These are phyloP conservation scores for Sebastes umbrosus DNA, from an alignment of 2,797 vertebrate genomes.

Conservation along the genomic window DNA sequence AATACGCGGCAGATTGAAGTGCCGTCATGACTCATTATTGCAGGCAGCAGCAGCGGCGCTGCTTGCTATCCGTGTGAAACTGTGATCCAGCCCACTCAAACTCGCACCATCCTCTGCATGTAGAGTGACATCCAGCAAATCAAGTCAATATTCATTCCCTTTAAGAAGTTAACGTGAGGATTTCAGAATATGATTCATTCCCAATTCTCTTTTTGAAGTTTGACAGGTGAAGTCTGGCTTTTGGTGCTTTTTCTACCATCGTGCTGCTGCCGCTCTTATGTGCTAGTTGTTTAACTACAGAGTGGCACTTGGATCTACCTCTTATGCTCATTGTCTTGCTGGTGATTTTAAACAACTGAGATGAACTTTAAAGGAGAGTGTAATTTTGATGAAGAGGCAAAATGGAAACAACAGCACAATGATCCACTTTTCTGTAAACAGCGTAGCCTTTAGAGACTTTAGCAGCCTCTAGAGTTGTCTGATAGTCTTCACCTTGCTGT, in stretches of 20 bases:
- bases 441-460: not conserved
- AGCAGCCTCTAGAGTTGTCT: not conserved
- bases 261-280: not conserved
- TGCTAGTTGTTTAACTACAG: not conserved
- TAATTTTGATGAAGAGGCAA: conserved; percentile 14
- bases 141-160: conserved; percentile 26
- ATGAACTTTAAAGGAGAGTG: not conserved
- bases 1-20: conserved; percentile 55
- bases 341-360: conserved; percentile 1
- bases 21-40: conserved; percentile 73
- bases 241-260: not conserved
- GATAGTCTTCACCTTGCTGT: not conserved
- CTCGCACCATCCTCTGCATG: conserved; percentile 63
- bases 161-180: not conserved
- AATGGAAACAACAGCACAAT: not conserved
- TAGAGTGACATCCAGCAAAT: conserved; percentile 36
- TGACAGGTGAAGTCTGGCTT: not conserved
- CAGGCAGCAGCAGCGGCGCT: conserved; percentile 53
- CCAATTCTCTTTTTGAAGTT: not conserved
- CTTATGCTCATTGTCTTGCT: not conserved
- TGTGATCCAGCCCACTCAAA: conserved; percentile 69
- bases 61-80: conserved; percentile 58
- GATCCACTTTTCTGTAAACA: conserved; percentile 30
- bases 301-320: not conserved
- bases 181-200: conserved; percentile 2